Conservation (phyloP, 2,797 vertebrate genomes). For the Phyllotis vaccarum region DNA sequence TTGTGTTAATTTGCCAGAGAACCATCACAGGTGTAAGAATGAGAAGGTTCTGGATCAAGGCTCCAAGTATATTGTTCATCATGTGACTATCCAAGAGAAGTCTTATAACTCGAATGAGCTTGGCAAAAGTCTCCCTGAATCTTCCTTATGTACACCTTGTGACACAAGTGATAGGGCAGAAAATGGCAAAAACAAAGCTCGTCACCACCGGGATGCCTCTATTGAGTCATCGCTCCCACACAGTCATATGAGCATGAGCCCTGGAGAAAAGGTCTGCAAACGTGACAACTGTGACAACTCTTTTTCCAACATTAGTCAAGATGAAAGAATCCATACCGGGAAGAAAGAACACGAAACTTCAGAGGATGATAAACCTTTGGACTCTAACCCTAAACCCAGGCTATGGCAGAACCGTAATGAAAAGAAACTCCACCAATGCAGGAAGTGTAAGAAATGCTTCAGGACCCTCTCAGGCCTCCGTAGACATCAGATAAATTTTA, state of each 20-base stretch:
- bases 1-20: background rate
- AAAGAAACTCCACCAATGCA: background rate
- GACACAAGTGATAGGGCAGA: background rate
- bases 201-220: background rate
- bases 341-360: background rate
- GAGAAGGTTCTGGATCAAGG: background rate
- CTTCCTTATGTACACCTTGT: background rate
- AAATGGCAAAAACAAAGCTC: background rate
- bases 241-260: background rate
- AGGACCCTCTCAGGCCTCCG: background rate
- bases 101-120: background rate
- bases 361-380: background rate
- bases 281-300: background rate
- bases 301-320: background rate
- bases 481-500: background rate
- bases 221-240: background rate
- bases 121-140: background rate
- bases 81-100: background rate
- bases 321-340: background rate
- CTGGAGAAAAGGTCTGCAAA: background rate
- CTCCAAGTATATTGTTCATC: background rate
- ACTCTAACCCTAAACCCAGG: background rate
- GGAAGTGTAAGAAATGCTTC: background rate
- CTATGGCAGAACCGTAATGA: background rate
- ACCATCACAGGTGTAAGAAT: background rate